phyloP scores from a whole-genome alignment of 2,797 vertebrate genomes.

The Gymnoscopelus microlampas region DNA sequence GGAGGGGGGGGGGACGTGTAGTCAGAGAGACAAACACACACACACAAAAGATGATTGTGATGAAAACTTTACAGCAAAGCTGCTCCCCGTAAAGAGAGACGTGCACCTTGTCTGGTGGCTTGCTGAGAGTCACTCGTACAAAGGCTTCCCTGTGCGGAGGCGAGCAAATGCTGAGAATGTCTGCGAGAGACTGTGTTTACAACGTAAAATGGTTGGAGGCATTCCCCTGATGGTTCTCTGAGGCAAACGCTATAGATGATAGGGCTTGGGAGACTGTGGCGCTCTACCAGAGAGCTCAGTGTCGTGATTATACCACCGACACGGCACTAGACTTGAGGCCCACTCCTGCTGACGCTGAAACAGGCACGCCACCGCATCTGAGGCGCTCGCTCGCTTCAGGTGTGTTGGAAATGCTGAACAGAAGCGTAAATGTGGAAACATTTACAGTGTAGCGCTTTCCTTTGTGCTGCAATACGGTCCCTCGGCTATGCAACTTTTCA shows the following conservation, averaged over 20 bases:
- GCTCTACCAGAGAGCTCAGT: slow-evolving; percentile 65
- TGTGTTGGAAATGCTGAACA: slow-evolving; percentile 66
- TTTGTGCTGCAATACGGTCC: slow-evolving; percentile 43
- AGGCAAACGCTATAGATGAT: slow-evolving; percentile 77
- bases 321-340: slow-evolving; percentile 62
- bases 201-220: slow-evolving; percentile 80
- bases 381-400: slow-evolving; percentile 60
- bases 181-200: slow-evolving; percentile 70
- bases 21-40: slow-evolving; percentile 64
- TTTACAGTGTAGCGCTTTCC: slow-evolving; percentile 53
- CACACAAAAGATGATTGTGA: slow-evolving; percentile 72
- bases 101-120: slow-evolving; percentile 63
- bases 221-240: slow-evolving; percentile 76
- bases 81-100: slow-evolving; percentile 71
- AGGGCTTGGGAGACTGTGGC: slow-evolving; percentile 59
- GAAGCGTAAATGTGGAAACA: slow-evolving; percentile 55
- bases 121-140: slow-evolving; percentile 70
- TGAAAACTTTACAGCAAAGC: slow-evolving; percentile 73
- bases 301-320: slow-evolving; percentile 54
- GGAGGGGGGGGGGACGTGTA: slow-evolving; percentile 32
- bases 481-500: slow-evolving; percentile 56
- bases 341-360: slow-evolving; percentile 73
- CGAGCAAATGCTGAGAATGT: slow-evolving; percentile 44
- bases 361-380: slow-evolving; percentile 70
- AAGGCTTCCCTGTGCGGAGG: slow-evolving; percentile 59